Conservation (phyloP, 2,888 invertebrate species). For the Rhagonycha lutea region DNA sequence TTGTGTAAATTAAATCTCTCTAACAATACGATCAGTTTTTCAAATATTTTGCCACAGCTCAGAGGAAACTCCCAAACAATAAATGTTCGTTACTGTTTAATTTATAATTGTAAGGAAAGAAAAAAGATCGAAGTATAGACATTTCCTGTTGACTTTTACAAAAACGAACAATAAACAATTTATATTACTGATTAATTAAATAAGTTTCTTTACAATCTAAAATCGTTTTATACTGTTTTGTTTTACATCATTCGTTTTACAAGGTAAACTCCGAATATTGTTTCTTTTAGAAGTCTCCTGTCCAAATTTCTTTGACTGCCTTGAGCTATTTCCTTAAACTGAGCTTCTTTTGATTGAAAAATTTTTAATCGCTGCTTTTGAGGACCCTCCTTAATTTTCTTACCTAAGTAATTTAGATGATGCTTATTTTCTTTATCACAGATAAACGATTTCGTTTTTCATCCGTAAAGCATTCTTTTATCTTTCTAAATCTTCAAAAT, state of each 20-base stretch:
- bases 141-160: neutral
- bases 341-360: neutral
- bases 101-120: too few species aligned
- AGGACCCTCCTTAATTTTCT: neutral
- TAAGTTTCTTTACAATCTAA: neutral
- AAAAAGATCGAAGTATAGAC: neutral
- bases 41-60: neutral
- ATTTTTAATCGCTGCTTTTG: neutral
- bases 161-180: neutral
- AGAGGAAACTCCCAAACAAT: neutral
- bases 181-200: neutral
- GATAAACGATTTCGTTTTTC: too few species aligned
- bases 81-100: neutral
- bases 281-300: neutral
- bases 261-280: neutral
- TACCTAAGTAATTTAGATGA: too few species aligned
- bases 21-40: neutral
- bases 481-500: too few species aligned
- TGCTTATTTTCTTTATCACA: too few species aligned
- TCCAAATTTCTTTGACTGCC: neutral
- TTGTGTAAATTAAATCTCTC: neutral
- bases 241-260: neutral
- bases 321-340: neutral
- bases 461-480: too few species aligned
- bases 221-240: neutral